Percentiles rank a stretch among this genome's conserved stretches.
Conservation (phyloP, 2,888 invertebrate genomes). For the Acleris emargana region DNA sequence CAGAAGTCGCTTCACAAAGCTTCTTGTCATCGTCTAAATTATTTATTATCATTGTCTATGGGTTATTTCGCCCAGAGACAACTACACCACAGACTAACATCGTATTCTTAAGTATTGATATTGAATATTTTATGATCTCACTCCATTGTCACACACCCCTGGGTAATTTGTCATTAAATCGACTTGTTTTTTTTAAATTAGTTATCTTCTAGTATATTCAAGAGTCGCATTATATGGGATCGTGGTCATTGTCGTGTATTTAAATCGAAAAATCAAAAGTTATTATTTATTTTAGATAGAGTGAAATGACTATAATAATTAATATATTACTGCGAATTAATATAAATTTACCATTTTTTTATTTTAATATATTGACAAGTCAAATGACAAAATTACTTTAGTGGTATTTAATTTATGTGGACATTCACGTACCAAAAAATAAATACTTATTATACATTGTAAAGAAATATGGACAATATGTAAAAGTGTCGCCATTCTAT, state of each 20-base stretch:
- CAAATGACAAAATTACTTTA: conserved; percentile 62
- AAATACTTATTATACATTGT: conserved; percentile 52
- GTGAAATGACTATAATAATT: conserved; percentile 36
- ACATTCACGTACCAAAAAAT: conserved; percentile 75
- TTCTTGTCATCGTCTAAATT: conserved; percentile 28
- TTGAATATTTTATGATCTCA: conserved; percentile 80
- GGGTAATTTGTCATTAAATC: conserved; percentile 61
- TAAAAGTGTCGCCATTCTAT: conserved; percentile 52
- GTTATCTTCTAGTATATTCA: conserved; percentile 22
- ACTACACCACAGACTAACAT: conserved; percentile 49
- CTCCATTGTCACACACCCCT: conserved; percentile 74
- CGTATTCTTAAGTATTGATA: conserved; percentile 80
- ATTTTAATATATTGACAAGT: conserved; percentile 42
- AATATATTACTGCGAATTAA: conserved; percentile 37
- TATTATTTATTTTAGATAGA: conserved; percentile 38
- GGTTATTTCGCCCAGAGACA: conserved; percentile 2
- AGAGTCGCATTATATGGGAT: conserved; percentile 24
- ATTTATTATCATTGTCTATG: conserved; percentile 29
- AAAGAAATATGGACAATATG: conserved; percentile 55
- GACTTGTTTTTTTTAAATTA: conserved; percentile 35
- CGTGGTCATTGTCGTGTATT: conserved; percentile 32
- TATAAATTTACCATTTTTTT: conserved; percentile 30
- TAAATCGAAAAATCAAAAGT: conserved; percentile 26
- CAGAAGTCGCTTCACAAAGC: conserved; percentile 13
- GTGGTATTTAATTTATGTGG: conserved; percentile 65